phyloP scores from a whole-genome alignment of 2,797 vertebrate species.

The Crypturellus tataupa region DNA sequence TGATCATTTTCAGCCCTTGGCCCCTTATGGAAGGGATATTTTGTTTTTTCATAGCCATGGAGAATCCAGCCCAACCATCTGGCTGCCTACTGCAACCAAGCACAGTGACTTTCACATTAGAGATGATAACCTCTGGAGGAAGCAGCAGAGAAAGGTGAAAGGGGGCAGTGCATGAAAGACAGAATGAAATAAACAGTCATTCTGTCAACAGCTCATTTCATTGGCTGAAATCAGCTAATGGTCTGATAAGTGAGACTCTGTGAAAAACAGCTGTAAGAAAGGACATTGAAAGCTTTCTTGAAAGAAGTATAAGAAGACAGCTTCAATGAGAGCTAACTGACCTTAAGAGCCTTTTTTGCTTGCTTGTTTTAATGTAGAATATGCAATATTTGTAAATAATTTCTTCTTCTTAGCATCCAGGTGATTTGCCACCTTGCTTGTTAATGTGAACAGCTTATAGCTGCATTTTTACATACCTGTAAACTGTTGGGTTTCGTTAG shows the following conservation, averaged over 20 bases:
- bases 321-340: neutral
- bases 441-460: neutral
- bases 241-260: conserved; percentile 21
- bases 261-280: conserved; percentile 26
- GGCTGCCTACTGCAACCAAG: conserved; percentile 26
- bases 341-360: neutral
- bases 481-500: neutral
- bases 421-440: neutral
- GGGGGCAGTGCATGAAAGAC: conserved; percentile 2
- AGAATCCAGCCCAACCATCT: neutral
- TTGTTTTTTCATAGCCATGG: conserved; percentile 15
- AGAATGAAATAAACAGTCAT: conserved; percentile 46
- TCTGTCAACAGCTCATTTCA: conserved; percentile 50
- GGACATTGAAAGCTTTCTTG: neutral
- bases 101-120: conserved; percentile 5
- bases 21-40: neutral
- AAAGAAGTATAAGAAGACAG: neutral
- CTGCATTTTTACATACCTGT: neutral
- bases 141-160: neutral
- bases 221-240: conserved; percentile 46
- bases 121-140: conserved; percentile 17
- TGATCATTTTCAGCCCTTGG: neutral
- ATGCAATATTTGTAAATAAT: neutral
- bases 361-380: neutral
- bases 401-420: neutral